Evolutionary conservation across 1,140 invertebrate species (phyloP), one percentile per base, ranked within the genome.

Genomic region (Cotesia glomerata): DNA sequence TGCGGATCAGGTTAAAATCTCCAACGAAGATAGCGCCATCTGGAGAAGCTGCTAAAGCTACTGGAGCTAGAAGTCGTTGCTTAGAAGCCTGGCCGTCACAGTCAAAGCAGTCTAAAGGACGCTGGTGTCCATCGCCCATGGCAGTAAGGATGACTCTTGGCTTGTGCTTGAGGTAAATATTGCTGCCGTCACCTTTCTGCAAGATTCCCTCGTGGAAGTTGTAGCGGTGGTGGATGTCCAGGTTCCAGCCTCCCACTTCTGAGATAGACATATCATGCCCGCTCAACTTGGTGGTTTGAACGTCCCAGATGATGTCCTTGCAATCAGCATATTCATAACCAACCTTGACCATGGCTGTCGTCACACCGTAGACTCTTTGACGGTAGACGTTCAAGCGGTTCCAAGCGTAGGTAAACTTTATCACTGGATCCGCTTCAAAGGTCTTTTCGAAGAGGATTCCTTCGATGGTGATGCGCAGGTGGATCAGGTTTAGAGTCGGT

Each of bases 141-240:
- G 95, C 92, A n/a, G 95, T 97, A 13, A 95, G 87, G 59, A 98
- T 94, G 1, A 97, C 93, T 67, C 95, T 89, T 0, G 97, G 96
- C 81, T 96, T 95, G 81, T 98, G 95, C 80, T 97, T 97, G 77
- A 99, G 83, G 82, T 98, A 98, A 72, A 98, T 96, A 80, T 97
- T 98, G 0, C 95, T 95, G 18, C 98, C 98, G 84, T 99, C 97
- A 34, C 98, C 98, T 83, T 98, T 98, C 86, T 99, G 97, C 1
- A 99, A 89, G 74, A 99, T 98, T 32, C 95, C 97, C 89, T 98
- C 97, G 82, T 98, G 96, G 90, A 98, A 97, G 82, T 99, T 98
- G 85, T 98, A 98, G 75, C 96, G 90, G 80, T 99, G 97, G 88
- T 99, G 97, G 76, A 98, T 97, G 81, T 98, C 96, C 66, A 99